phyloP scores from a whole-genome alignment of 2,888 invertebrate genomes.

The Loripinus fragilis region DNA sequence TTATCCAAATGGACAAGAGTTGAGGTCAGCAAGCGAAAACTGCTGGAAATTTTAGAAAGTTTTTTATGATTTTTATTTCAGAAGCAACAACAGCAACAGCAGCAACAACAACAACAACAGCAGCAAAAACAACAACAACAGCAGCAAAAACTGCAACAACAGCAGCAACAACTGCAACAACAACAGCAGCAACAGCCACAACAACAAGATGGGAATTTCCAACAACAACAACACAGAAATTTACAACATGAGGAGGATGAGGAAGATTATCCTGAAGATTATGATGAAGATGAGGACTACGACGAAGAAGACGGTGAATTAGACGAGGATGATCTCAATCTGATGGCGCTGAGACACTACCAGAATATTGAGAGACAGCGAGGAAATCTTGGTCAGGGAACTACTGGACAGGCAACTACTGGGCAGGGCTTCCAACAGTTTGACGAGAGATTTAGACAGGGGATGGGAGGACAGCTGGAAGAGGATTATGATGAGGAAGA shows the following conservation, averaged over 20 bases:
- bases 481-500: constrained; percentile 30
- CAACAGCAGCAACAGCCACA: constrained; percentile 4
- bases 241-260: not conserved
- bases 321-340: constrained; percentile 31
- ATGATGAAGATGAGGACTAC: constrained; percentile 29
- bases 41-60: too few relatives aligned
- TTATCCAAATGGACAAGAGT: too few relatives aligned
- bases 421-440: not conserved
- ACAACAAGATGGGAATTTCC: too few relatives aligned
- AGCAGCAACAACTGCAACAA: too few relatives aligned
- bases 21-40: too few relatives aligned
- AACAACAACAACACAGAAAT: not conserved
- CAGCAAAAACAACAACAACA: too few relatives aligned
- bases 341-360: not conserved
- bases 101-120: too few relatives aligned
- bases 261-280: constrained; percentile 25
- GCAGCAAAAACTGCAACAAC: too few relatives aligned
- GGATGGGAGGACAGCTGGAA: not conserved
- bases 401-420: too few relatives aligned
- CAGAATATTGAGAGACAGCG: not conserved
- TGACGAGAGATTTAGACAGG: not conserved
- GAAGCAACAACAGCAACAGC: too few relatives aligned
- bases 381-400: not conserved
- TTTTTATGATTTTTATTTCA: too few relatives aligned
- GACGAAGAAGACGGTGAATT: constrained; percentile 39